Evolutionary conservation across 1,140 invertebrate species (phyloP), one percentile per base, ranked within the genome.

Genomic region (Drosophila kepulauana): DNA sequence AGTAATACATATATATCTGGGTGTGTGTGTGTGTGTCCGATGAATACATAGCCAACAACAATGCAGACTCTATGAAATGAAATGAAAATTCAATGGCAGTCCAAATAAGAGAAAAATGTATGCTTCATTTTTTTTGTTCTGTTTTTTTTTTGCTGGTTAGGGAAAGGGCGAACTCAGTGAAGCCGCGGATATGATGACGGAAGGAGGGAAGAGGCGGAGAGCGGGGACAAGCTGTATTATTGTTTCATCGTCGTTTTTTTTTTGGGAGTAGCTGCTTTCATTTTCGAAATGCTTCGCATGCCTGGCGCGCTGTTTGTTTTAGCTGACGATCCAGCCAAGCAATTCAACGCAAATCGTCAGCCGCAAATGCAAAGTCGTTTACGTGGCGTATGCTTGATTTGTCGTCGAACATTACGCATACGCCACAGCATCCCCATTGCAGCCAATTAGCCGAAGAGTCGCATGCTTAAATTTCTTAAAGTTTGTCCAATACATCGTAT

Each of bases 321-420:
- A 59, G 57, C 68, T 41, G 61, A 65, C 74, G 54, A 76, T 28
- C 28, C 41, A 43, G 3, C 41, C 72, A 43, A 69, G 49, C 65
- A 69, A 69, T 74, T 43, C 64, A 70, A 70, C 64, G 25, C 65
- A 71, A 77, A 82, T 84, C 81, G 78, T 61, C 56, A 46, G 28
- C 15, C 2, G 30, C 38, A 67, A 71, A 67, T 52, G 59, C 25
- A 72, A 71, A 75, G 66, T 69, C 65, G 77, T 72, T 77, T 82
- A 67, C 84, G 67, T 54, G 84, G 77, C 84, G 80, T 88, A 88
- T 88, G 74, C 84, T 88, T 88, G 85, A 88, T 88, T 88, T 84
- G 85, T 75, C 84, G 54, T 52, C 85, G 67, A 64, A 89, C 78
- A 88, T 81, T 89, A 89, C 78, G 85, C 85, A 88, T 88, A 78